Percentiles rank a stretch among this genome's conserved stretches.
Conservation (phyloP, 2,797 vertebrate species). For the Alectoris magna region DNA sequence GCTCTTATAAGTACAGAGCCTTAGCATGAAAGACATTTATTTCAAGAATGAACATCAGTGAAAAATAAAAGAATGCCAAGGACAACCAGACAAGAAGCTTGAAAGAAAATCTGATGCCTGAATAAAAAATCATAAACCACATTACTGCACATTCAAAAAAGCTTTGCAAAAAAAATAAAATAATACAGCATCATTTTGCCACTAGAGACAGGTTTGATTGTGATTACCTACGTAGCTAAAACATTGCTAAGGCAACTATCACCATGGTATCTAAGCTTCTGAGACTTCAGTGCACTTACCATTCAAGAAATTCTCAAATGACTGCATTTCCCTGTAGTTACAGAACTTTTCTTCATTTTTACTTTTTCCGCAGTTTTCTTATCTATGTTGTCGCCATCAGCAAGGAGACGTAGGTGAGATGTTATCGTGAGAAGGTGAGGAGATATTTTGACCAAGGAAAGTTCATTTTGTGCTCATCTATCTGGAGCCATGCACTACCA, state of each 20-base stretch:
- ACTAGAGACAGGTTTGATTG: slow-evolving; percentile 21
- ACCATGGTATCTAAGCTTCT: slow-evolving; percentile 60
- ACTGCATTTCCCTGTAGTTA: background rate
- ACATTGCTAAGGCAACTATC: slow-evolving; percentile 71
- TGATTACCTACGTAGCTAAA: slow-evolving; percentile 33
- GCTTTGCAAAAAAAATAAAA: background rate
- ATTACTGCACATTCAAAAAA: slow-evolving; percentile 30
- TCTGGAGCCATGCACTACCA: background rate
- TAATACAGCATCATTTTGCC: background rate
- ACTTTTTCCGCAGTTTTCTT: background rate
- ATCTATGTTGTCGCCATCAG: background rate
- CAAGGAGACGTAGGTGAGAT: background rate
- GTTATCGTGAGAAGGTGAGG: background rate
- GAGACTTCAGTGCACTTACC: background rate
- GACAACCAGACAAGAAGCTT: background rate
- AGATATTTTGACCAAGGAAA: background rate
- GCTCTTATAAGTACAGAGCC: background rate
- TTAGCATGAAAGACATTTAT: background rate
- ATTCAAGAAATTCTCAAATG: slow-evolving; percentile 23
- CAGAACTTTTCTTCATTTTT: background rate
- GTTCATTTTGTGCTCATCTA: background rate
- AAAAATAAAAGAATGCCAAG: background rate
- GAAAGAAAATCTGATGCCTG: background rate
- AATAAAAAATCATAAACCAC: background rate
- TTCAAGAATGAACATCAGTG: background rate